phyloP scores from a whole-genome alignment of 2,888 invertebrate genomes.

The Muschampia plurimacula region DNA sequence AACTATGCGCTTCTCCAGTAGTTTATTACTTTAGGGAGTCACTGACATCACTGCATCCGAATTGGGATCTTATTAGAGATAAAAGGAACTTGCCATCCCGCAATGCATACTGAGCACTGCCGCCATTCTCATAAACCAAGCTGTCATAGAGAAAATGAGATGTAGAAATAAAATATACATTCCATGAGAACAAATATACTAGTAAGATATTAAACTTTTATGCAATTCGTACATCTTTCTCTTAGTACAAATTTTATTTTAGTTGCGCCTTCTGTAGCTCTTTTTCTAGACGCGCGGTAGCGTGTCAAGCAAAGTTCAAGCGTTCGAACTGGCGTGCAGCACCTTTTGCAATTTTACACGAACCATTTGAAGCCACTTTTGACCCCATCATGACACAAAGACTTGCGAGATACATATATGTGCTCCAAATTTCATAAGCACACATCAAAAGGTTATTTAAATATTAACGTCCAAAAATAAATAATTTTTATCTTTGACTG shows the following conservation, averaged over 20 bases:
- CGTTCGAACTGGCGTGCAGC: too few relatives aligned
- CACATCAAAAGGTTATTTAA: too few relatives aligned
- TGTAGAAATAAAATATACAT: slow-evolving; percentile 32
- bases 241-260: not conserved
- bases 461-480: too few relatives aligned
- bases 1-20: slow-evolving; percentile 56
- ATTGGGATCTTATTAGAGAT: slow-evolving; percentile 83
- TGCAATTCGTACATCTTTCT: not conserved
- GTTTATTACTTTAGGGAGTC: slow-evolving; percentile 82
- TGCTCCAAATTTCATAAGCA: too few relatives aligned
- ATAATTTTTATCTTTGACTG: too few relatives aligned
- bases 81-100: slow-evolving; percentile 75
- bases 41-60: slow-evolving; percentile 67
- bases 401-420: too few relatives aligned
- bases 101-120: slow-evolving; percentile 68
- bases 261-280: not conserved
- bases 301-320: too few relatives aligned
- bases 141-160: slow-evolving; percentile 45
- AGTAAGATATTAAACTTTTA: not conserved
- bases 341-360: too few relatives aligned
- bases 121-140: slow-evolving; percentile 55
- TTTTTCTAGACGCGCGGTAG: not conserved
- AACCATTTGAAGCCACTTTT: too few relatives aligned
- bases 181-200: not conserved
- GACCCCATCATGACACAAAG: too few relatives aligned